phyloP scores from a whole-genome alignment of 2,797 vertebrate genomes.

The Peromyscus attwateri region DNA sequence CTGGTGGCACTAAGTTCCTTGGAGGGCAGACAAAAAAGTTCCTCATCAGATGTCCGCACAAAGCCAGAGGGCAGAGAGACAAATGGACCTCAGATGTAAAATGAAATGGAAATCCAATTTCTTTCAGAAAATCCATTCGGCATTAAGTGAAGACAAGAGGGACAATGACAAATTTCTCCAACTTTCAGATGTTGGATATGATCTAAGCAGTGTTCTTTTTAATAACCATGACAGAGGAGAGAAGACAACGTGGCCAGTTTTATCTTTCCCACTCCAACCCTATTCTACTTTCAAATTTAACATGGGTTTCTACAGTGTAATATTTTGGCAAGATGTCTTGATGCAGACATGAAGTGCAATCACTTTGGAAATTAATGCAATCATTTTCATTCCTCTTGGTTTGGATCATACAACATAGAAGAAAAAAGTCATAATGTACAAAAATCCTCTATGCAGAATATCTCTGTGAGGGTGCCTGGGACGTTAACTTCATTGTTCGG shows the following conservation, averaged over 20 bases:
- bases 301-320: background rate
- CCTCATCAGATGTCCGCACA: slow-evolving; percentile 33
- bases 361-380: slow-evolving; percentile 33
- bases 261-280: background rate
- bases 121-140: slow-evolving; percentile 49
- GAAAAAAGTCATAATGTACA: slow-evolving; percentile 29
- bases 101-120: slow-evolving; percentile 13
- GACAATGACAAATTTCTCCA: slow-evolving; percentile 41
- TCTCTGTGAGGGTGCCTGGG: background rate
- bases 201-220: background rate
- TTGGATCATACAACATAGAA: slow-evolving; percentile 63
- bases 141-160: background rate
- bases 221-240: slow-evolving; percentile 34
- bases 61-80: slow-evolving; percentile 19
- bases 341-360: background rate
- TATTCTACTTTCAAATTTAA: slow-evolving; percentile 10
- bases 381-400: slow-evolving; percentile 45
- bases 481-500: background rate
- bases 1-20: background rate
- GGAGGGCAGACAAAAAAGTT: background rate
- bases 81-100: background rate
- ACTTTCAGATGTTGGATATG: slow-evolving; percentile 27
- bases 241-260: slow-evolving; percentile 17
- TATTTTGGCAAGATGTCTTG: slow-evolving; percentile 66
- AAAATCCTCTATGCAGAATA: slow-evolving; percentile 40